These are phyloP conservation scores for Setipinna tenuifilis DNA, from an alignment of 2,797 vertebrate genomes.

Conservation along the genomic window DNA sequence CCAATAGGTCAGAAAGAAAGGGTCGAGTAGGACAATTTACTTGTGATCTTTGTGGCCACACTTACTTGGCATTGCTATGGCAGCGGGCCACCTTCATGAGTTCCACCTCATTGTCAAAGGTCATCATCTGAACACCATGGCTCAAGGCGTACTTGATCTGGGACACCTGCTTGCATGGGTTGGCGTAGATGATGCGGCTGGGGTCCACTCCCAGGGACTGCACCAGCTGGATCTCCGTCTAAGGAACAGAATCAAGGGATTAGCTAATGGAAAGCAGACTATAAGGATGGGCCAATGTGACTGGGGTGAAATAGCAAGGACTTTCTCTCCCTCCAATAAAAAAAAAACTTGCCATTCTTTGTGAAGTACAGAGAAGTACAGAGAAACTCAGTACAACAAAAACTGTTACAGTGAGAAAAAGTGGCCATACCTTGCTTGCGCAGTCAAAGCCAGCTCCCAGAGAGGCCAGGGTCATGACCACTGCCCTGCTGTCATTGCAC, in stretches of 20 bases:
- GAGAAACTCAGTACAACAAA: too few relatives aligned
- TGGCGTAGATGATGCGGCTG: conserved; percentile 94
- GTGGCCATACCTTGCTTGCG: conserved; percentile 89
- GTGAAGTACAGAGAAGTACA: too few relatives aligned
- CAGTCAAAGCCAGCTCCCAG: conserved; percentile 95
- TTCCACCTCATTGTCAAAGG: conserved; percentile 96
- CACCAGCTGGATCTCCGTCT: conserved; percentile 95
- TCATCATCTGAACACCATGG: conserved; percentile 97
- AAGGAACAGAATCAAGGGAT: conserved; percentile 36
- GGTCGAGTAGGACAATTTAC: not conserved
- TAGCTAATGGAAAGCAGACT: not conserved
- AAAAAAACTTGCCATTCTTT: too few relatives aligned
- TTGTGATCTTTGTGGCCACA: conserved; percentile 1
- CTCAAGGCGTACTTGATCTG: conserved; percentile 96
- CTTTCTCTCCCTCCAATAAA: too few relatives aligned
- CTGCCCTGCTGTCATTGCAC: conserved; percentile 89
- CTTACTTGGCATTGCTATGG: conserved; percentile 95
- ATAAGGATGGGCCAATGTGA: too few relatives aligned
- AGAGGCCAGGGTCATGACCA: conserved; percentile 86
- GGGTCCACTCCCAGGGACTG: conserved; percentile 91
- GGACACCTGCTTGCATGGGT: conserved; percentile 97
- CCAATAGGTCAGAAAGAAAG: not conserved
- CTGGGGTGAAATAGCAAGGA: too few relatives aligned
- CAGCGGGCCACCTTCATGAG: conserved; percentile 93
- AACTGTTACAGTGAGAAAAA: not conserved